phyloP scores from a whole-genome alignment of 2,113 vertebrate genomes.

The Paradisaea rubra region DNA sequence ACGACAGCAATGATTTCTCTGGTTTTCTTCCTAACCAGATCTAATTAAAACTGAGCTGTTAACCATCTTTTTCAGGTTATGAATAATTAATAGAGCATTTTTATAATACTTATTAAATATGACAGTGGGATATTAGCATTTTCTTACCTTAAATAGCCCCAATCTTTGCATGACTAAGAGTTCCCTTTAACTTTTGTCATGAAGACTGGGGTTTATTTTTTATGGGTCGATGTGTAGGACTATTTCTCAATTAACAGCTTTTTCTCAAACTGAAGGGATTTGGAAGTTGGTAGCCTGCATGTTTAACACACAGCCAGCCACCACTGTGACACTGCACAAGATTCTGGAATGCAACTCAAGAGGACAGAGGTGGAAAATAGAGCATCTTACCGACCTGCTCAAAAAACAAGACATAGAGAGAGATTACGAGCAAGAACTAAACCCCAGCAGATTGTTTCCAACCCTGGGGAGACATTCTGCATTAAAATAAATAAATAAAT shows the following conservation, averaged over 20 bases:
- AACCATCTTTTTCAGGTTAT: neutral
- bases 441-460: neutral
- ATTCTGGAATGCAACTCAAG: neutral
- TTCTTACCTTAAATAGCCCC: neutral
- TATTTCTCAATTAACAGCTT: neutral
- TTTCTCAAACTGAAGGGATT: neutral
- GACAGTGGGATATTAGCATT: neutral
- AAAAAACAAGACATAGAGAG: neutral
- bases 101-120: neutral
- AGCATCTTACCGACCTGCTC: neutral
- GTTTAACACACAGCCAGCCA: neutral
- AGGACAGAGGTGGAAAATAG: neutral
- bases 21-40: neutral
- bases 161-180: neutral
- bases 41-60: conserved; percentile 19
- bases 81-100: neutral
- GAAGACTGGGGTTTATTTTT: neutral
- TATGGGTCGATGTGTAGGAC: neutral
- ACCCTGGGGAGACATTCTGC: neutral
- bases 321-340: neutral
- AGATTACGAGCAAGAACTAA: neutral
- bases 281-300: neutral
- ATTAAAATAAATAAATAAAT: neutral
- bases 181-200: neutral
- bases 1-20: neutral